Percentiles rank a stretch among this genome's conserved stretches.
These are phyloP conservation scores for Conops quadrifasciatus DNA, from an alignment of 2,888 invertebrate genomes.

Conservation along the genomic window DNA sequence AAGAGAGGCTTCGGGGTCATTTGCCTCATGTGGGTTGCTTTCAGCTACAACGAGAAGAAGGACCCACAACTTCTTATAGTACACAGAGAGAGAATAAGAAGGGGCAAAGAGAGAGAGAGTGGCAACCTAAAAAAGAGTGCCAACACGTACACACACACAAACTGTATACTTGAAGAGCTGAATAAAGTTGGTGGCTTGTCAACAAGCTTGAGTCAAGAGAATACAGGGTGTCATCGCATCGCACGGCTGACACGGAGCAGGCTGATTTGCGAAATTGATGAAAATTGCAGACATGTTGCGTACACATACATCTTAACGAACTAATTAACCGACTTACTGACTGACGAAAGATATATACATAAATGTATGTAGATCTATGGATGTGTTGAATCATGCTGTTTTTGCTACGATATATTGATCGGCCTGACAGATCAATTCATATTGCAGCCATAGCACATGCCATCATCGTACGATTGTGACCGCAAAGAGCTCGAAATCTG, in stretches of 20 bases:
- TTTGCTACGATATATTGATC: too few species aligned
- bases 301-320: background rate
- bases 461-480: too few species aligned
- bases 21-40: slow-evolving; percentile 18
- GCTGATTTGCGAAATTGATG: slow-evolving; percentile 4
- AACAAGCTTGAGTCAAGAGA: slow-evolving; percentile 6
- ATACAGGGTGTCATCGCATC: slow-evolving; percentile 20
- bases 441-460: too few species aligned
- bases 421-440: too few species aligned
- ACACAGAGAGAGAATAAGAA: background rate
- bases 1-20: slow-evolving; percentile 23
- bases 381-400: too few species aligned
- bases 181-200: slow-evolving; percentile 20
- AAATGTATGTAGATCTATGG: background rate
- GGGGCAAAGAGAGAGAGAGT: background rate
- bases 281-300: slow-evolving; percentile 5
- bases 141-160: background rate
- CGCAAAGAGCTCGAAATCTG: too few species aligned
- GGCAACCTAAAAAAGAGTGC: slow-evolving; percentile 3
- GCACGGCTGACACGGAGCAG: too few species aligned
- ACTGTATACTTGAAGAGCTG: background rate
- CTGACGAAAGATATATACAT: too few species aligned
- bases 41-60: slow-evolving; percentile 13
- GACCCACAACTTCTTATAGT: background rate
- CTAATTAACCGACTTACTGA: too few species aligned